Evolutionary conservation across 2,113 vertebrate genomes (phyloP).

Genomic region (Peromyscus leucopus): DNA sequence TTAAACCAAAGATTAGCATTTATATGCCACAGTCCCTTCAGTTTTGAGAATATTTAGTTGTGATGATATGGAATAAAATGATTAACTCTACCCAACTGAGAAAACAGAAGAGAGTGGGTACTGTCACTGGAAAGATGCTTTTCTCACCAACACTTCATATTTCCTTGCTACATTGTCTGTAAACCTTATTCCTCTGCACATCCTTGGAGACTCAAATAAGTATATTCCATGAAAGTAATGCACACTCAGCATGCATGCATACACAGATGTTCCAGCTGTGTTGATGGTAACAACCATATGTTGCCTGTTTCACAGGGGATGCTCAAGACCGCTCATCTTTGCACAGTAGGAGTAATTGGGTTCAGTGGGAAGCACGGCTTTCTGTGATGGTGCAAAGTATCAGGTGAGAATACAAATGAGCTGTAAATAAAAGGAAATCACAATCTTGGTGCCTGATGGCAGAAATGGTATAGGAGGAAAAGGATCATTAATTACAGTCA

Average conservation of each 20-base stretch:
- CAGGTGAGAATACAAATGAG: conserved; percentile 73
- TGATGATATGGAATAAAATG: neutral
- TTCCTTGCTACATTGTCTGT: conserved; percentile 11
- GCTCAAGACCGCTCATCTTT: conserved; percentile 40
- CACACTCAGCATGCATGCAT: conserved; percentile 55
- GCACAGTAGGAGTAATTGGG: conserved; percentile 66
- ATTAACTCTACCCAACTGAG: neutral
- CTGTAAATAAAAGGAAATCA: conserved; percentile 56
- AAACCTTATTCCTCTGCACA: neutral
- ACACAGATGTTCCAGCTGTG: conserved; percentile 72
- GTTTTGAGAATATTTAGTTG: neutral
- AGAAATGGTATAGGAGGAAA: conserved; percentile 37
- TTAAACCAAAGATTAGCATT: neutral
- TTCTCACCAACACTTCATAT: neutral
- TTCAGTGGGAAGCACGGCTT: conserved; percentile 44
- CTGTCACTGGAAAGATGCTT: neutral
- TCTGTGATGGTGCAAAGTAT: conserved; percentile 47
- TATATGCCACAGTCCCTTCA: neutral
- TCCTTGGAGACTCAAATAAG: neutral
- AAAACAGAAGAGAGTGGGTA: neutral
- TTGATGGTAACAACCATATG: conserved; percentile 68
- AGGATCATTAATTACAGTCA: conserved; percentile 13
- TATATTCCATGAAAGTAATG: neutral
- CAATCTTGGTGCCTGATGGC: neutral
- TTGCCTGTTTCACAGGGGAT: conserved; percentile 33